These are phyloP conservation scores for Riparia riparia DNA, from an alignment of 2,113 vertebrate species.

Conservation along the genomic window DNA sequence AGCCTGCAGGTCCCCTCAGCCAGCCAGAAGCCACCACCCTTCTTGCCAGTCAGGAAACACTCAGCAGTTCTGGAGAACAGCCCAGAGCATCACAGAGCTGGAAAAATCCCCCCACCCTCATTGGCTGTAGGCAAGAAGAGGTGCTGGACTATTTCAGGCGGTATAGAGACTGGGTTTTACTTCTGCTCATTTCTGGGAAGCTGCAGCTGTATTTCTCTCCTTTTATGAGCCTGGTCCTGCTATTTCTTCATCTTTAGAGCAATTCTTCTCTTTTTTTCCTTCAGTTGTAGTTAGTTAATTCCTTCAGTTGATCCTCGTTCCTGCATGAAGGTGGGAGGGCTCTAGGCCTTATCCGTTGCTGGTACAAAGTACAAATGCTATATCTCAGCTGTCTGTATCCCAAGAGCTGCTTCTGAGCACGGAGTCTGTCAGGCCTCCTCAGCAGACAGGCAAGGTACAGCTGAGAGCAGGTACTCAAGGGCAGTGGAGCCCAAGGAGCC, in stretches of 20 bases:
- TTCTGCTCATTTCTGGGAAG: background rate
- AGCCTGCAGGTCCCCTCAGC: background rate
- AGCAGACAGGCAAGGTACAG: rapidly evolving
- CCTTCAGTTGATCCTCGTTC: background rate
- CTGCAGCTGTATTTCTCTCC: background rate
- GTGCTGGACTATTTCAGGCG: background rate
- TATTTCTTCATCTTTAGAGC: background rate
- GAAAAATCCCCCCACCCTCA: background rate
- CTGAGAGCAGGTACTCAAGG: background rate
- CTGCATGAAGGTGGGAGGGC: background rate
- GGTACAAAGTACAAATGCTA: background rate
- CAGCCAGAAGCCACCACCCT: background rate
- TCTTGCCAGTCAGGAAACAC: background rate
- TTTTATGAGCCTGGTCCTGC: background rate
- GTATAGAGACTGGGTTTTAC: background rate
- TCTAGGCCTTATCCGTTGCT: background rate
- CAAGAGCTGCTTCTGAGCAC: background rate
- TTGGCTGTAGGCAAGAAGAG: background rate
- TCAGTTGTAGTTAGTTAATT: background rate
- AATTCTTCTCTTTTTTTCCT: background rate
- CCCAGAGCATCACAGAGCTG: background rate
- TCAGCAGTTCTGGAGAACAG: background rate
- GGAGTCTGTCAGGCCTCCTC: background rate
- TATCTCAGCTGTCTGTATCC: rapidly evolving
- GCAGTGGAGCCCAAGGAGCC: background rate